Base-by-base conservation (phyloP, 2,797 vertebrate species). In the Sitta carolinensis region DNA sequence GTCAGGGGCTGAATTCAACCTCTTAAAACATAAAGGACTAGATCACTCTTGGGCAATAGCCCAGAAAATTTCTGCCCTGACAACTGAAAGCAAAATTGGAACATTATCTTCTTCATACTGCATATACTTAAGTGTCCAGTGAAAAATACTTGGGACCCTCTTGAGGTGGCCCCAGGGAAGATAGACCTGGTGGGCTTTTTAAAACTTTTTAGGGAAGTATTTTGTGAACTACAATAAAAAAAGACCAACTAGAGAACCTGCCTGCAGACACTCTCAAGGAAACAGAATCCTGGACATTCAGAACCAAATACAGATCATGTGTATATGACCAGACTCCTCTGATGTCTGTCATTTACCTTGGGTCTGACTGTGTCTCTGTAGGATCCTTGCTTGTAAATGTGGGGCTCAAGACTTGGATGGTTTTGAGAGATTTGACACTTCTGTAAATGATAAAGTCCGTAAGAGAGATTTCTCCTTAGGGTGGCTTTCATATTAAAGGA, bases 351-450 rank as follows among this genome's bases (percentile, higher is more conserved):
- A 32, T 55, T 80, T 83, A 48, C 40, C 26, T 19, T 32, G 30
- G 10, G 14, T n/a, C 57, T 84, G 52, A 42, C 47, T 63, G 25
- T 42, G n/a, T 11, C 14, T 57, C n/a, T 51, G 29, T 17, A n/a
- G 16, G 36, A 18, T 42, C 78, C 63, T 18, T 87, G 40, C 74
- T 74, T 8, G 25, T 66, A 87, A 87, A 73, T n/a, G 63, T 69
- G 89, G 73, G 81, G 51, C 55, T 91, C 75, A 90, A 84, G 64
- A 87, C 38, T 52, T 80, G 80, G 74, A 79, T 78, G 55, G n/a
- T 84, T 95, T 96, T 93, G 92, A 94, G 90, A 87, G 70, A 87
- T 89, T 87, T 92, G 36, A n/a, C 89, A 85, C 84, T 97, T 97
- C 67, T 59, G 19, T 64, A 95, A 89, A 93, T 94, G 34, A 78